Base-by-base conservation (phyloP, 2,797 vertebrate species). In the Arctocebus calabarensis region DNA sequence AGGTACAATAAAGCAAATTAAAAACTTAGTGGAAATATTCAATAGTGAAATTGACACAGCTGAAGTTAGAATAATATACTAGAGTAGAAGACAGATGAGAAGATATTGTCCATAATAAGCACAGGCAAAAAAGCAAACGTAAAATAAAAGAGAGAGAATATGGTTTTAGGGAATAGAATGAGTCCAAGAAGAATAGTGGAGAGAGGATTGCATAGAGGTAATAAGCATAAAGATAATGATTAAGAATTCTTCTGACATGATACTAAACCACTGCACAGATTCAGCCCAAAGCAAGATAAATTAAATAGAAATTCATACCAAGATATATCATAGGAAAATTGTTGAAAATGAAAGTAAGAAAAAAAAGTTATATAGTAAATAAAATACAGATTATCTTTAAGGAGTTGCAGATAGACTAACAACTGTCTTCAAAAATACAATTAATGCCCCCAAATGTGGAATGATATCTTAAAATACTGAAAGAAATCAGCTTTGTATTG, bases 1-100 rank as follows among this genome's bases (percentile, higher is more conserved):
- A 88, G 77, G n/a, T 62, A 82, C 5, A 93, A 86, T 71, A 86
- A 92, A 88, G 19, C 43, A 85, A 68, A 82, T 71, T 92, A 86
- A 86, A 88, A 66, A 70, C n/a, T 57, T 29, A 45, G 7, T 83
- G 32, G n/a, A 62, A 90, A 87, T 71, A 14, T 23, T 88, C 73
- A 34, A 52, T 11, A 40, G 43, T 57, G 66, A 52, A 94, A 88
- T 85, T 32, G 43, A 45, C 14, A 74, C 4, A 57, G 12, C 23
- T n/a, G 8, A 87, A 66, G 16, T 91, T 27, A 55, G 5, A 91
- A 27, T 85, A 78, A 32, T 29, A 74, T 2, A 48, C 22, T 34
- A 74, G n/a, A 48, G 17, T 34, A 74, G n/a, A 48, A 68, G 11
- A 34, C 32, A 91, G 37, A 79, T n/a, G n/a, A 88, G 34, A 93